A percentile compares a stretch with the other conserved stretches of the same genome.
phyloP scores from a whole-genome alignment of 2,113 vertebrate species.

The Gila orcuttii region DNA sequence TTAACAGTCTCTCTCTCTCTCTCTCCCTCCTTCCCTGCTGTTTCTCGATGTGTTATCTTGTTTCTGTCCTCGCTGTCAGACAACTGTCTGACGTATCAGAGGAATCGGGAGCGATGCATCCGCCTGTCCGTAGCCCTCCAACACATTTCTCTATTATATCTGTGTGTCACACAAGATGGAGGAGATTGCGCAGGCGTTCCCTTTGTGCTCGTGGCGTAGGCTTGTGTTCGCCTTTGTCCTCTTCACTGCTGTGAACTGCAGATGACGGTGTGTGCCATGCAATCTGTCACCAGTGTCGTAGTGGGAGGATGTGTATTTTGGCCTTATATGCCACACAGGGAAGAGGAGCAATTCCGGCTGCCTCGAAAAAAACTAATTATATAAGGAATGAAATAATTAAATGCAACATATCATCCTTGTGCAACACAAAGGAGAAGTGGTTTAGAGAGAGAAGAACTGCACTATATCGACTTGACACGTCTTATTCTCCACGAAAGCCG shows the following conservation, averaged over 20 bases:
- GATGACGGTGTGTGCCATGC: conserved; percentile 51
- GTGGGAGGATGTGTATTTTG: conserved; percentile 60
- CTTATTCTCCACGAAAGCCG: neutral
- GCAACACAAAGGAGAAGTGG: conserved; percentile 42
- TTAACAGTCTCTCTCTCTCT: conserved; percentile 32
- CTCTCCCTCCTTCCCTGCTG: neutral
- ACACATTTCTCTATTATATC: conserved; percentile 51
- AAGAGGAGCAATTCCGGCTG: conserved; percentile 42
- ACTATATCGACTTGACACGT: neutral
- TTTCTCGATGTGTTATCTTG: conserved; percentile 41
- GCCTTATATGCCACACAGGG: conserved; percentile 43
- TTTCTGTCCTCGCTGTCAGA: conserved; percentile 38
- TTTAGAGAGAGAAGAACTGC: conserved; percentile 29
- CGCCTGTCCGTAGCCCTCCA: conserved; percentile 20
- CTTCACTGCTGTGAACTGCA: conserved; percentile 40
- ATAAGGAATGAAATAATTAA: conserved; percentile 52
- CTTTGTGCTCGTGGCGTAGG: conserved; percentile 41
- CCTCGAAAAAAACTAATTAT: conserved; percentile 51
- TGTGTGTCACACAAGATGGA: conserved; percentile 53
- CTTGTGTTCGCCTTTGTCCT: conserved; percentile 39
- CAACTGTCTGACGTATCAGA: conserved; percentile 40
- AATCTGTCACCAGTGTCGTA: conserved; percentile 52
- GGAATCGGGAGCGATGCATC: neutral
- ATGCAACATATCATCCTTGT: conserved; percentile 33
- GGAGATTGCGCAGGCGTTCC: conserved; percentile 50